Conservation (phyloP, 2,888 invertebrate species). For the Macroteleia sp. region DNA sequence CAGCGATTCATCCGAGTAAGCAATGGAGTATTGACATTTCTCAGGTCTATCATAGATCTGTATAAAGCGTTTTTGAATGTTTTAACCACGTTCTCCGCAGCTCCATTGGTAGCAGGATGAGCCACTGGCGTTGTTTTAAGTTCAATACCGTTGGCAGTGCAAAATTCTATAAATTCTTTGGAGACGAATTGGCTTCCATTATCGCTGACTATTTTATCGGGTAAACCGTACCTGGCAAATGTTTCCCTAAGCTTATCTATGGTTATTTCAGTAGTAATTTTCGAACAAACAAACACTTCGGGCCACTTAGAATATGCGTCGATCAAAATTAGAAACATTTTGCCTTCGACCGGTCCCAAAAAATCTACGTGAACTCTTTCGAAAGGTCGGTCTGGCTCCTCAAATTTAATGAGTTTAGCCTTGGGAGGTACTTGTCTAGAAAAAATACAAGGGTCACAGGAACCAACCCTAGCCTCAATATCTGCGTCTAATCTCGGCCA, state of each 20-base stretch:
- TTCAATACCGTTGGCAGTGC: slow-evolving; percentile 12
- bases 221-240: slow-evolving; percentile 57
- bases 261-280: slow-evolving; percentile 24
- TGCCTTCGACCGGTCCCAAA: slow-evolving; percentile 40
- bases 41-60: slow-evolving; percentile 1
- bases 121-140: slow-evolving; percentile 22
- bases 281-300: slow-evolving; percentile 48
- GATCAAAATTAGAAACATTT: slow-evolving; percentile 50
- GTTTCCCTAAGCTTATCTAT: slow-evolving; percentile 47
- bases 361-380: slow-evolving; percentile 61
- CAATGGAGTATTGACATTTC: background rate
- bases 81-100: slow-evolving; percentile 39
- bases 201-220: slow-evolving; percentile 51
- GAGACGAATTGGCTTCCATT: slow-evolving; percentile 60
- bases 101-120: slow-evolving; percentile 46
- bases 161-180: slow-evolving; percentile 34
- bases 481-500: slow-evolving; percentile 58
- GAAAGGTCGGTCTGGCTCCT: slow-evolving; percentile 1
- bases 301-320: slow-evolving; percentile 64
- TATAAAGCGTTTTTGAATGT: slow-evolving; percentile 15
- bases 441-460: slow-evolving; percentile 35
- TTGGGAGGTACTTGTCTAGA: slow-evolving; percentile 45
- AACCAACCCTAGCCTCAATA: slow-evolving; percentile 42
- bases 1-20: slow-evolving; percentile 3
- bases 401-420: slow-evolving; percentile 19